Evolutionary conservation across 2,888 invertebrate genomes (phyloP).

Genomic region (Aphidoletes aphidimyza): DNA sequence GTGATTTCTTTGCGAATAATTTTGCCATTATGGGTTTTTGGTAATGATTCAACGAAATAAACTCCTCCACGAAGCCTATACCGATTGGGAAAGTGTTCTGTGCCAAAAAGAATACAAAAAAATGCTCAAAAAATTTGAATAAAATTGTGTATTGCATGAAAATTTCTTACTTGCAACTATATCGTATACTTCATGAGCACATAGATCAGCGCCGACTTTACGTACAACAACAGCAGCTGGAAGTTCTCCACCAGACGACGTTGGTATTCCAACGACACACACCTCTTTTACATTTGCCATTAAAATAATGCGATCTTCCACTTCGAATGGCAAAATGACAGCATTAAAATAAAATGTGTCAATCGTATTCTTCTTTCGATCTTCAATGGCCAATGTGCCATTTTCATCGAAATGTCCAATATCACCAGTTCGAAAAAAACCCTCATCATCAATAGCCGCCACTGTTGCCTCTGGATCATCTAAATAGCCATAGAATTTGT

Average conservation of each 20-base stretch:
- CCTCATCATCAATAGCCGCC: neutral
- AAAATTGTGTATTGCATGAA: neutral
- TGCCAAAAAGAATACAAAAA: neutral
- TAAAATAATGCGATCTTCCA: neutral
- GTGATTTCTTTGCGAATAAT: neutral
- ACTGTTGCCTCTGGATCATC: neutral
- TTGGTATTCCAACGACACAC: neutral
- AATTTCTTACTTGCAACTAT: neutral
- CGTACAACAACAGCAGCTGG: conserved; percentile 11
- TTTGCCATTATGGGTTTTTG: neutral
- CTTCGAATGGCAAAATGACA: neutral
- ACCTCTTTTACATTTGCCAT: neutral
- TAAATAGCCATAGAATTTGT: neutral
- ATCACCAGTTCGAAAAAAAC: neutral
- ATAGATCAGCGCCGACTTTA: neutral
- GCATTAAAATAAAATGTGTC: neutral
- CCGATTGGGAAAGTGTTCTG: neutral
- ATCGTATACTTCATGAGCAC: neutral
- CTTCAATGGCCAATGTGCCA: neutral
- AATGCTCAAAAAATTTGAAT: neutral
- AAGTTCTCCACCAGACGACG: neutral
- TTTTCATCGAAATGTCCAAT: conserved; percentile 5
- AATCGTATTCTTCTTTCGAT: neutral
- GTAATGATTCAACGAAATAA: neutral
- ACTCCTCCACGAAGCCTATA: neutral